Evolutionary conservation across 2,888 invertebrate species (phyloP), one percentile per base, ranked within the genome.

Genomic region (Cantharis flavilabris): DNA sequence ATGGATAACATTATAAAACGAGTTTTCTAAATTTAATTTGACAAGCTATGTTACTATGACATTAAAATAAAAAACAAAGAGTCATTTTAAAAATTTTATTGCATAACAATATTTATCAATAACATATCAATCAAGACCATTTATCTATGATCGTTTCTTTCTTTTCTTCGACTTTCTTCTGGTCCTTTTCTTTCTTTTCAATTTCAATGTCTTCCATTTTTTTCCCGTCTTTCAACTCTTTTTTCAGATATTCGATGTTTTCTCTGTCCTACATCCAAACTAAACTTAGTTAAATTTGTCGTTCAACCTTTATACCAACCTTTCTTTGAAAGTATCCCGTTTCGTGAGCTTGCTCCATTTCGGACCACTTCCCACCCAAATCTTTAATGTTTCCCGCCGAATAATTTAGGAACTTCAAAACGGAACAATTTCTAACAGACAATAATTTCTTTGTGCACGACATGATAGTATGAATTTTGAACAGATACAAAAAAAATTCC

Each of bases 221-320:
- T 63, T 71, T 73, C 1, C 73, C 74, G 3, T 65, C 70, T 4
- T 70, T 67, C 20, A 73, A 16, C 63, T 77, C 70, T 14, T 14
- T 62, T n/a, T 69, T 18, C 14, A 75, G 62, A 49, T 73, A 62
- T 20, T 74, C 14, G 2, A 72, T n/a, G 26, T 65, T 70, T 20
- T 73, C 67, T 49, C n/a, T 49, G 49, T 49, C 49, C 49, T 49
- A 49, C 5, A n/a, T 9, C 7, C 13, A 13, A 33, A 33, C 9
- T 10, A 33, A 33, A 33, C 5, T 33, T 33, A 33, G 4, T 5
- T 33, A n/a, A 33, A 13, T 5, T 1, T 33, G n/a, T 13, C 7
- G n/a, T n/a, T 49, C n/a, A 2, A 49, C 49, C n/a, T n/a, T 49
- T 5, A n/a, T n/a, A 49, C n/a, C n/a, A 7, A 49, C 49, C 49